phyloP scores from a whole-genome alignment of 2,113 vertebrate species.

The Apodemus sylvaticus region DNA sequence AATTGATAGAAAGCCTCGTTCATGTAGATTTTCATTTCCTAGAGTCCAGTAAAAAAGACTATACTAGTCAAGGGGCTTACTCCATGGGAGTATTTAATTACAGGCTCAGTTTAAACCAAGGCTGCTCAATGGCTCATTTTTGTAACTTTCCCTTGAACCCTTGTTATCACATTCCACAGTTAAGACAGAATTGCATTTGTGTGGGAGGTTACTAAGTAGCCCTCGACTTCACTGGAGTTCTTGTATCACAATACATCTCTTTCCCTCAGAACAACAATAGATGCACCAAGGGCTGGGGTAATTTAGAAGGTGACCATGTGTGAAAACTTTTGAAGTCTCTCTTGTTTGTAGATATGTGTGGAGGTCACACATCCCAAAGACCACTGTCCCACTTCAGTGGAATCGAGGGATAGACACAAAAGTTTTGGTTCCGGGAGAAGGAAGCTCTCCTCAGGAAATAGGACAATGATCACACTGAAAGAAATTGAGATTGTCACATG shows the following conservation, averaged over 20 bases:
- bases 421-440: not conserved
- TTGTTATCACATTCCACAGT: not conserved
- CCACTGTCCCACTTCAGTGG: not conserved
- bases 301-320: not conserved
- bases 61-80: not conserved
- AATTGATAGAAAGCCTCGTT: conserved; percentile 66
- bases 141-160: not conserved
- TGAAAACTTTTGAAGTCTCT: not conserved
- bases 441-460: not conserved
- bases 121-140: not conserved
- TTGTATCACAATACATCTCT: not conserved
- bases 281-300: not conserved
- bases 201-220: not conserved
- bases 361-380: not conserved
- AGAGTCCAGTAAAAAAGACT: conserved; percentile 53
- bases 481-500: not conserved
- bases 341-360: not conserved
- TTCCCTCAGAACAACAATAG: not conserved
- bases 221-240: not conserved
- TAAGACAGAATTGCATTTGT: not conserved
- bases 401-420: not conserved
- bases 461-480: not conserved
- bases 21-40: conserved; percentile 71
- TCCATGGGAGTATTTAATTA: conserved; percentile 37
- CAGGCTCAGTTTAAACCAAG: conserved; percentile 21